Conservation (phyloP, 2,888 invertebrate genomes). For the Frankliniella intonsa region DNA sequence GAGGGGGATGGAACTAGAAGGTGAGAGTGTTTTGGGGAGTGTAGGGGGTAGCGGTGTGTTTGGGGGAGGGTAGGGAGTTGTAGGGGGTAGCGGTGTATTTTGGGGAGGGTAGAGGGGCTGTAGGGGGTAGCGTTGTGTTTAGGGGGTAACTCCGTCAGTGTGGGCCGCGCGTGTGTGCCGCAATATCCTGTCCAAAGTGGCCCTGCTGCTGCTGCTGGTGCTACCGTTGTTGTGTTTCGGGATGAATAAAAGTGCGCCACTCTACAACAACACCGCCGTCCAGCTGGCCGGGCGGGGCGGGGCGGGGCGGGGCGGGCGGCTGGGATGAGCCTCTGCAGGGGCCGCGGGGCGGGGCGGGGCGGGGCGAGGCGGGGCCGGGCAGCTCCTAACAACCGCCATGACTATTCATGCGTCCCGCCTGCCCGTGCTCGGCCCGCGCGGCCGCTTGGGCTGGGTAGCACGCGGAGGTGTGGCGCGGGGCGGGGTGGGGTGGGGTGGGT, state of each 20-base stretch:
- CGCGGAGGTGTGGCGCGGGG: background rate
- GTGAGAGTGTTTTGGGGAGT: too few relatives aligned
- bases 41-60: too few relatives aligned
- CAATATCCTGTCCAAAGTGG: background rate
- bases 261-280: background rate
- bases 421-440: background rate
- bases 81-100: too few relatives aligned
- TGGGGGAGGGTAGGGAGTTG: too few relatives aligned
- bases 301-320: background rate
- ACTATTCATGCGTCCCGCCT: background rate
- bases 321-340: background rate
- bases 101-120: too few relatives aligned
- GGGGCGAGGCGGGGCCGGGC: background rate
- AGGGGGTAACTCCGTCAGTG: too few relatives aligned
- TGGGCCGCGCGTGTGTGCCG: too few relatives aligned
- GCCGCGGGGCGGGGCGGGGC: background rate
- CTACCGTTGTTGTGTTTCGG: background rate
- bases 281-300: background rate
- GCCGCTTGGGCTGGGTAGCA: background rate
- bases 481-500: too few relatives aligned
- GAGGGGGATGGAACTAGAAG: background rate
- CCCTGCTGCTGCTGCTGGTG: background rate
- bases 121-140: too few relatives aligned
- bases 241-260: too few relatives aligned
- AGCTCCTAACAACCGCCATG: background rate